Conservation (phyloP, 1,140 invertebrate genomes). For the Andricus grossulariae region DNA sequence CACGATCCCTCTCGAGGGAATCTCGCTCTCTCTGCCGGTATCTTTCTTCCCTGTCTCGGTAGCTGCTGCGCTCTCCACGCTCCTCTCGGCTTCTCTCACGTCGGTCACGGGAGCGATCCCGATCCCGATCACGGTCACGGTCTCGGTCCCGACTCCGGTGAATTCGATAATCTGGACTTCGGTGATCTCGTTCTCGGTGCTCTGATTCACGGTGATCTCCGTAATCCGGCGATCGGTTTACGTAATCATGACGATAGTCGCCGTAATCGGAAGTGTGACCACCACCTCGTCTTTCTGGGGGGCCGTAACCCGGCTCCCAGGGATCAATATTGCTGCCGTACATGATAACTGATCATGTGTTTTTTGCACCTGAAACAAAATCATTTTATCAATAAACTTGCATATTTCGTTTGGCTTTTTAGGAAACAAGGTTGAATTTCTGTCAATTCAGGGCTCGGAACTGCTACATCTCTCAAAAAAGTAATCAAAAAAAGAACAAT, state of each 20-base stretch:
- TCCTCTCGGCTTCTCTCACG: conserved; percentile 70
- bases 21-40: conserved; percentile 64
- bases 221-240: conserved; percentile 69
- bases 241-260: conserved; percentile 68
- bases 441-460: too few species aligned
- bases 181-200: conserved; percentile 65
- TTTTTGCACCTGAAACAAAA: background rate
- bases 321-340: conserved; percentile 70
- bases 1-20: conserved; percentile 62
- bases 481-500: too few species aligned
- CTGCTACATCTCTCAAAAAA: too few species aligned
- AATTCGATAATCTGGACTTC: conserved; percentile 69
- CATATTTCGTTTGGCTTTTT: too few species aligned
- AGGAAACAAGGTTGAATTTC: too few species aligned
- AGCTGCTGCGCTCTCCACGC: conserved; percentile 67
- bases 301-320: conserved; percentile 71
- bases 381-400: too few species aligned
- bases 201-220: conserved; percentile 67
- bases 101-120: conserved; percentile 68
- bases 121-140: conserved; percentile 66
- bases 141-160: conserved; percentile 69
- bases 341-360: conserved; percentile 55
- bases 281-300: conserved; percentile 55
- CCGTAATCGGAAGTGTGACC: conserved; percentile 56
- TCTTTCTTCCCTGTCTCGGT: conserved; percentile 67